Percentiles rank a stretch among this genome's conserved stretches.
These are phyloP conservation scores for Hylaea fasciaria DNA, from an alignment of 2,888 invertebrate genomes.

Conservation along the genomic window DNA sequence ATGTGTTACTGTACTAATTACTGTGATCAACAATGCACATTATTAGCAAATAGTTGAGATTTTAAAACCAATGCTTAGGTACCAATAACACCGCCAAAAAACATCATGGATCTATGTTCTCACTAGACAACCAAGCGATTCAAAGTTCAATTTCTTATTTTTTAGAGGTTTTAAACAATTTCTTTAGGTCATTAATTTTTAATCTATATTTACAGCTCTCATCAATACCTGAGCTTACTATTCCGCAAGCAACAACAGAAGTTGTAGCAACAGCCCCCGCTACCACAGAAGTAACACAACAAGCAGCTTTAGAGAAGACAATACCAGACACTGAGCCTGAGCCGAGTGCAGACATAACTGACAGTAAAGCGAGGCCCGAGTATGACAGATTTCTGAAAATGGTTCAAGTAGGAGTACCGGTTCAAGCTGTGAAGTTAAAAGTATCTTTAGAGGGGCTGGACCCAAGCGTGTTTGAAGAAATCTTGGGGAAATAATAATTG, in stretches of 20 bases:
- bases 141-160: too few relatives aligned
- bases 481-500: slow-evolving; percentile 55
- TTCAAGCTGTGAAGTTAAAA: slow-evolving; percentile 92
- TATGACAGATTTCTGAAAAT: slow-evolving; percentile 94
- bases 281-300: slow-evolving; percentile 24
- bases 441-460: slow-evolving; percentile 93
- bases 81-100: too few relatives aligned
- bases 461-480: slow-evolving; percentile 87
- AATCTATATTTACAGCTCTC: slow-evolving; percentile 68
- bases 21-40: too few relatives aligned
- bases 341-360: slow-evolving; percentile 15
- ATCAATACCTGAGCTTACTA: slow-evolving; percentile 80
- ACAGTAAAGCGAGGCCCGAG: slow-evolving; percentile 82
- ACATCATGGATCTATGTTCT: too few relatives aligned
- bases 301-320: slow-evolving; percentile 20
- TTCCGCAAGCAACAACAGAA: slow-evolving; percentile 37
- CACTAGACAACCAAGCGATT: too few relatives aligned
- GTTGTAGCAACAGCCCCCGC: slow-evolving; percentile 19
- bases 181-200: too few relatives aligned
- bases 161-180: too few relatives aligned
- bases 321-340: slow-evolving; percentile 9
- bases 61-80: too few relatives aligned
- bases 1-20: too few relatives aligned
- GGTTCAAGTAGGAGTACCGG: slow-evolving; percentile 95
- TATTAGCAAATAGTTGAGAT: too few relatives aligned